Evolutionary conservation across 1,140 invertebrate species (phyloP).

Genomic region (Drosophila kohkoa): DNA sequence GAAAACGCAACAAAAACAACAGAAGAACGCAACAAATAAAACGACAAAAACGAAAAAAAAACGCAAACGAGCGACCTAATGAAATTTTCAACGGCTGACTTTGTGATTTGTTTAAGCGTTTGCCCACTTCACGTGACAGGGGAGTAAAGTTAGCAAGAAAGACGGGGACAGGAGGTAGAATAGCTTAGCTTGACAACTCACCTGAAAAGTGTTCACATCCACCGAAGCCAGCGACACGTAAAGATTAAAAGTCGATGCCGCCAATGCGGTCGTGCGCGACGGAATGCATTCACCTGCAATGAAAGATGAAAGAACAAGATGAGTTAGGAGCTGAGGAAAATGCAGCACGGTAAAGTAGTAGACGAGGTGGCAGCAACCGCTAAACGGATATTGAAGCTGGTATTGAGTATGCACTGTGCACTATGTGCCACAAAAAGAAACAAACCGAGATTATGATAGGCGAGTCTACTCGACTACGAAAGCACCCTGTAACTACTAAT

Average conservation of each 20-base stretch:
- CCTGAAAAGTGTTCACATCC: slow-evolving; percentile 92
- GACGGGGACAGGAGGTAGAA: background rate
- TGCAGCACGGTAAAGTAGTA: background rate
- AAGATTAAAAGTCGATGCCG: slow-evolving; percentile 88
- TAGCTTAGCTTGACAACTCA: slow-evolving; percentile 82
- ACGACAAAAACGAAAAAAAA: slow-evolving; percentile 22
- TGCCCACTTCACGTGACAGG: slow-evolving; percentile 32
- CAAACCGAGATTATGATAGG: background rate
- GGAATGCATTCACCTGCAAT: slow-evolving; percentile 84
- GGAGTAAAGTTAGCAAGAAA: too few species aligned
- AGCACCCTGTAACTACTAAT: background rate
- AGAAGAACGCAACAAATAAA: slow-evolving; percentile 25
- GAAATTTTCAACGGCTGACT: slow-evolving; percentile 60
- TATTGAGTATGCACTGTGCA: slow-evolving; percentile 10
- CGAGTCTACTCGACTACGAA: background rate
- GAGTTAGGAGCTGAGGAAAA: slow-evolving; percentile 20
- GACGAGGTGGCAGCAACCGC: slow-evolving; percentile 3
- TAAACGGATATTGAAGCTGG: slow-evolving; percentile 68
- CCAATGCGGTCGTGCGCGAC: slow-evolving; percentile 85
- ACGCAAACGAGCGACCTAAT: slow-evolving; percentile 28
- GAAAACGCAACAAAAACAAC: slow-evolving; percentile 42
- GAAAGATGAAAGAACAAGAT: slow-evolving; percentile 18
- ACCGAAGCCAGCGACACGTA: slow-evolving; percentile 90
- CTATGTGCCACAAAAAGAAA: slow-evolving; percentile 35
- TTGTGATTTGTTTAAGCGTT: slow-evolving; percentile 81